Conservation (phyloP, 2,888 invertebrate species). For the Arctia plantaginis region DNA sequence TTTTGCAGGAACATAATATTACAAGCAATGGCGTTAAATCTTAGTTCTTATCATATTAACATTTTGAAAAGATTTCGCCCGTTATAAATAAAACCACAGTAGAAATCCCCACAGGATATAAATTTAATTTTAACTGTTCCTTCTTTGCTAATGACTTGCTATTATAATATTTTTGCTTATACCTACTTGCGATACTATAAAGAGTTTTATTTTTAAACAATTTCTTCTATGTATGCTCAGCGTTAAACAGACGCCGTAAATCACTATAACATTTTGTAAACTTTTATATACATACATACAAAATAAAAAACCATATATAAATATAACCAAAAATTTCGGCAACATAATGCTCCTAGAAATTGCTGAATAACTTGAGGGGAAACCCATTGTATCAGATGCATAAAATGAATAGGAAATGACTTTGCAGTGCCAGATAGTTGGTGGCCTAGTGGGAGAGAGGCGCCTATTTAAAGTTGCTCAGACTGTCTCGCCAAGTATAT, state of each 20-base stretch:
- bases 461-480: conserved; percentile 15
- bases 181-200: no score
- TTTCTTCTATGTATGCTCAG: background rate
- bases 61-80: background rate
- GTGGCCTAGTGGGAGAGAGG: conserved; percentile 39
- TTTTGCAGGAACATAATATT: background rate
- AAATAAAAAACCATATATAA: background rate
- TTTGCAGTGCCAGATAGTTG: conserved; percentile 18
- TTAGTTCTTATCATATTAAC: background rate
- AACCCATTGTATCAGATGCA: conserved; percentile 14
- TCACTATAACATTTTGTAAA: background rate
- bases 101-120: background rate
- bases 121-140: background rate
- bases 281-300: background rate
- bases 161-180: no score
- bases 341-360: background rate
- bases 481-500: background rate
- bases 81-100: background rate
- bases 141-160: background rate
- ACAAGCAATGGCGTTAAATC: background rate
- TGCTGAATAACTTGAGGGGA: conserved; percentile 3
- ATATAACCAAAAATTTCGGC: background rate
- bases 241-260: background rate
- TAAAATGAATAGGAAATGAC: conserved; percentile 21
- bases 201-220: no score